Evolutionary conservation across 2,888 invertebrate genomes (phyloP).

Genomic region (Micropterix aruncella): DNA sequence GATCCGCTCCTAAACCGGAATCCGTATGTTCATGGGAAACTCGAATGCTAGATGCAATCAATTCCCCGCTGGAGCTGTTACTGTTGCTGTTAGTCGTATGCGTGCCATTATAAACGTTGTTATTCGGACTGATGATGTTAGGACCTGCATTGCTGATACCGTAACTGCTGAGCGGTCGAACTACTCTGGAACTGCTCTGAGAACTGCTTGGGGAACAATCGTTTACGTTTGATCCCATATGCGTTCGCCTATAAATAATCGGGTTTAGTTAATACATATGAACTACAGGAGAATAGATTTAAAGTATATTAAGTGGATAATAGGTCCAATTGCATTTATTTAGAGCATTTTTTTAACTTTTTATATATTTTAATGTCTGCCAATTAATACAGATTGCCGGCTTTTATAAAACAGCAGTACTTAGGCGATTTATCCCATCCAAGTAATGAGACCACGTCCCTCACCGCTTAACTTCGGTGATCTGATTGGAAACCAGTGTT

Average conservation of each 20-base stretch:
- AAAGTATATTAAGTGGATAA: too few relatives aligned
- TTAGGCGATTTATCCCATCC: too few relatives aligned
- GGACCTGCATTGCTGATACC: not conserved
- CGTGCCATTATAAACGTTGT: conserved; percentile 24
- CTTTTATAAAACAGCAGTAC: too few relatives aligned
- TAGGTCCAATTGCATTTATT: too few relatives aligned
- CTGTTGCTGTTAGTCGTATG: conserved; percentile 30
- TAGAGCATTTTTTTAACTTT: too few relatives aligned
- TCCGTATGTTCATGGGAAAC: conserved; percentile 65
- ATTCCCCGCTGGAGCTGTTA: conserved; percentile 37
- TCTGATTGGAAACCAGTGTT: too few relatives aligned
- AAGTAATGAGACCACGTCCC: too few relatives aligned
- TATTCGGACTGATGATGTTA: conserved; percentile 18
- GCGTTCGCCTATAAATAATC: not conserved
- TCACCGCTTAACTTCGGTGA: too few relatives aligned
- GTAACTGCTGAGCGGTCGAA: conserved; percentile 1
- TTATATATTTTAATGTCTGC: too few relatives aligned
- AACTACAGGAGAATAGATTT: too few relatives aligned
- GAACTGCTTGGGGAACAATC: not conserved
- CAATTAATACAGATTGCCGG: too few relatives aligned
- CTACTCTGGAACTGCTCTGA: conserved; percentile 1
- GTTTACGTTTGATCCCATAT: not conserved
- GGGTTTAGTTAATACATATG: too few relatives aligned
- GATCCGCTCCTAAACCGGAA: conserved; percentile 62
- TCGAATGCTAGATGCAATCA: conserved; percentile 35